A percentile compares a stretch with the other conserved stretches of the same genome.
Evolutionary conservation across 2,113 vertebrate genomes (phyloP).

Genomic region (Crotalus tigris): DNA sequence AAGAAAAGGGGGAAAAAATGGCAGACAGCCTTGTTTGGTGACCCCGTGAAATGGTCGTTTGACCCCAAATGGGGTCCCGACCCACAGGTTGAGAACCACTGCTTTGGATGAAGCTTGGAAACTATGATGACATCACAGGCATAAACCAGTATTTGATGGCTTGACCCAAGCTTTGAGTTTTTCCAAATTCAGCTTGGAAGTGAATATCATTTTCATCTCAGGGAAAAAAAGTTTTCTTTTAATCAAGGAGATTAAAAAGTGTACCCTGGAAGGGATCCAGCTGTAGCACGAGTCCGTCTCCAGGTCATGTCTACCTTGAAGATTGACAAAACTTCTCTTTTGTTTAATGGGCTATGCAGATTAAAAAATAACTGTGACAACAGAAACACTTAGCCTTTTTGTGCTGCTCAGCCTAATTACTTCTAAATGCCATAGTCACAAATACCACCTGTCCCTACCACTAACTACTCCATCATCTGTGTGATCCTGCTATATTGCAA

Average conservation of each 20-base stretch:
- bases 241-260: background rate
- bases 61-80: too few species aligned
- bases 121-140: background rate
- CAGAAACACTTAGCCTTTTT: background rate
- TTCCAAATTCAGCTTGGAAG: background rate
- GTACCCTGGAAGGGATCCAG: background rate
- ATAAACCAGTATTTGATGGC: background rate
- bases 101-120: background rate
- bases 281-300: background rate
- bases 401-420: background rate
- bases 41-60: too few species aligned
- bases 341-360: background rate
- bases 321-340: background rate
- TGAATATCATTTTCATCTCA: background rate
- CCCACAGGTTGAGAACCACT: too few species aligned
- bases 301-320: background rate
- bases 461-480: background rate
- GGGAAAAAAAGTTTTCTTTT: background rate
- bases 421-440: background rate
- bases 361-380: background rate
- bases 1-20: too few species aligned
- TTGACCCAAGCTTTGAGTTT: background rate
- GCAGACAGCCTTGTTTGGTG: too few species aligned
- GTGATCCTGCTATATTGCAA: background rate
- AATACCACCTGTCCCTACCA: background rate